Evolutionary conservation across 1,140 invertebrate genomes (phyloP), one percentile per base, ranked within the genome.

Genomic region (Octopus sinensis): DNA sequence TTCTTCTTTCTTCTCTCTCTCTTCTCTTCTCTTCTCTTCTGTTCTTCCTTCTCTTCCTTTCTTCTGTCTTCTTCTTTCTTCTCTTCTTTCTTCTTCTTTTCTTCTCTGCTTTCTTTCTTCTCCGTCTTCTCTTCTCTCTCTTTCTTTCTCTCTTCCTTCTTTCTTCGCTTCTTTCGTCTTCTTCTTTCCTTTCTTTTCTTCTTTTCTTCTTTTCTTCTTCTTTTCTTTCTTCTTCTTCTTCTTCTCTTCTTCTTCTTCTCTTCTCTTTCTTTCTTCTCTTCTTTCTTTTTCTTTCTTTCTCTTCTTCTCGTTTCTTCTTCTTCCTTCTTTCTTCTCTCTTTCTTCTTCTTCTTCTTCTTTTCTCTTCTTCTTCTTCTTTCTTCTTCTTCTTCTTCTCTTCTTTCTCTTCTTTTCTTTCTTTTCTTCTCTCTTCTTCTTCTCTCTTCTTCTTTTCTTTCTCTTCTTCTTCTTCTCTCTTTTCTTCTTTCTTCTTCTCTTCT

Each of bases 141-240:
- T 17, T 62, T 62, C 17, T 6, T 62, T 62, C 6, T 62, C 17
- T 6, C 17, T 62, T 62, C 56, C 17, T 17, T 62, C 7, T 62
- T 62, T 62, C 17, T 62, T 17, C 17, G 6, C 17, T 7, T 62
- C 17, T 62, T 7, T 62, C 17, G 0, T 62, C 56, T 62, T 62
- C 56, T 62, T 7, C 7, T 7, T 62, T 82, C 23, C 83, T 51
- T 68, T 83, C 17, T 7, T 62, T 62, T 7, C 56, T 62, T 7
- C 17, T 62, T 43, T 43, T 43, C 30, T n/a, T 43, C 30, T 62
- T 62, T 62, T 62, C 56, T 62, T 62, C 17, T 62, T 17, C 17
- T 62, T 62, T 17, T 62, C 17, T 17, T 62, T 62, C 17, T 17
- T 62, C 17, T 17, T 62, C 17, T 17, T 62, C 56, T 62, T 62